Percentiles rank a stretch among this genome's conserved stretches.
Evolutionary conservation across 2,113 vertebrate species (phyloP).

Genomic region (Ctenomys sociabilis): DNA sequence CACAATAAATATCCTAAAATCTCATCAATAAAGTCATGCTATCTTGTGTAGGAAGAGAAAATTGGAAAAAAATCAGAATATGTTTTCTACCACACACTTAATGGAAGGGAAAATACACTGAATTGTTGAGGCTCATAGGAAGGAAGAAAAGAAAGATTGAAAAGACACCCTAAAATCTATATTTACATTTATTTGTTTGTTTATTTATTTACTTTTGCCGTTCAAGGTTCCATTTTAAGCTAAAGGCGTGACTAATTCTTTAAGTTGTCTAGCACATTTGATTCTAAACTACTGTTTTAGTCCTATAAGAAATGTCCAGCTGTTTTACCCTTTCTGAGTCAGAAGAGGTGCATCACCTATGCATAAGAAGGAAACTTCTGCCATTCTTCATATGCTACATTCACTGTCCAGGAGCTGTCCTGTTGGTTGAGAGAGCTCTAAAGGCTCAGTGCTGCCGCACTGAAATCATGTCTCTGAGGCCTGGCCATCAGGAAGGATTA

Average conservation of each 20-base stretch:
- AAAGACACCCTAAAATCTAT: neutral
- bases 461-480: slow-evolving; percentile 56
- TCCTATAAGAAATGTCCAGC: slow-evolving; percentile 55
- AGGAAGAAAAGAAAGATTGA: neutral
- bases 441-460: slow-evolving; percentile 57
- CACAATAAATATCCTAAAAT: neutral
- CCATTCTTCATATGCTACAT: neutral
- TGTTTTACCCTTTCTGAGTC: slow-evolving; percentile 14
- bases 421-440: slow-evolving; percentile 2
- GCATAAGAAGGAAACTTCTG: slow-evolving; percentile 32
- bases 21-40: neutral
- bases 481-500: slow-evolving; percentile 34
- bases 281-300: slow-evolving; percentile 70
- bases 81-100: neutral
- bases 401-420: neutral
- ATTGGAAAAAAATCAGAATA: neutral
- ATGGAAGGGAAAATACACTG: neutral
- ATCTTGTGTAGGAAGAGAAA: neutral
- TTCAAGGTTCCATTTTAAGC: slow-evolving; percentile 71
- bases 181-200: neutral
- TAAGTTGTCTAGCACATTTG: slow-evolving; percentile 46
- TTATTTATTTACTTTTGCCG: neutral
- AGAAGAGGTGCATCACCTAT: slow-evolving; percentile 45
- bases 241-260: slow-evolving; percentile 71
- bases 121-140: neutral